Conservation (phyloP, 1,140 invertebrate species). For the Akabosia matsudoensis region DNA sequence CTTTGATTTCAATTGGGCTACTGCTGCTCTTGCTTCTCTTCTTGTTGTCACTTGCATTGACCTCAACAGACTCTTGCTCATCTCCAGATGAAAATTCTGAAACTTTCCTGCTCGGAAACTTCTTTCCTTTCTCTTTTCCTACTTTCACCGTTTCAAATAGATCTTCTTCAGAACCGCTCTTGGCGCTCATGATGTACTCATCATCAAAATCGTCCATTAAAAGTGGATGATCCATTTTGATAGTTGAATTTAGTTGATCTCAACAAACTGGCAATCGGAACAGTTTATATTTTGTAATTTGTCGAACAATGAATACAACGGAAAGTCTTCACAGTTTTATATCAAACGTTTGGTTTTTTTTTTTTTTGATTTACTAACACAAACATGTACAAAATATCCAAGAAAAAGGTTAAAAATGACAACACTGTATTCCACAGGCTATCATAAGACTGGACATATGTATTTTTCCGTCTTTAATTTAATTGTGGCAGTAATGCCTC, state of each 20-base stretch:
- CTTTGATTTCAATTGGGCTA: conserved; percentile 34
- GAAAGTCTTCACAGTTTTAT: too few species aligned
- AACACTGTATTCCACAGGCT: too few species aligned
- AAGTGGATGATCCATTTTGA: conserved; percentile 9
- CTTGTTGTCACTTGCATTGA: background rate
- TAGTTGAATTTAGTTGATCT: background rate
- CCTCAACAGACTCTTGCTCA: background rate
- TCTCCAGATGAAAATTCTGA: conserved; percentile 15
- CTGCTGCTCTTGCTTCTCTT: conserved; percentile 33
- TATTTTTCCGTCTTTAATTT: background rate
- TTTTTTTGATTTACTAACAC: too few species aligned
- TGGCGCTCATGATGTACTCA: background rate
- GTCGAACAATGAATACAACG: too few species aligned
- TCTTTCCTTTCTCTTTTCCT: background rate
- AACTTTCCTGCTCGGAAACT: background rate
- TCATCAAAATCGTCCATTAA: conserved; percentile 21
- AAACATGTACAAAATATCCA: too few species aligned
- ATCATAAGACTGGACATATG: background rate
- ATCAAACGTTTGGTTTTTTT: too few species aligned
- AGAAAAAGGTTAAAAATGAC: too few species aligned
- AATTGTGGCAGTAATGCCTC: background rate
- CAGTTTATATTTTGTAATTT: too few species aligned
- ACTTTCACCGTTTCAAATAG: conserved; percentile 6
- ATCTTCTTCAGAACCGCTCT: conserved; percentile 17
- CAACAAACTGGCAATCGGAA: too few species aligned